phyloP scores from a whole-genome alignment of 2,797 vertebrate genomes.

The Onychomys leucogaster region DNA sequence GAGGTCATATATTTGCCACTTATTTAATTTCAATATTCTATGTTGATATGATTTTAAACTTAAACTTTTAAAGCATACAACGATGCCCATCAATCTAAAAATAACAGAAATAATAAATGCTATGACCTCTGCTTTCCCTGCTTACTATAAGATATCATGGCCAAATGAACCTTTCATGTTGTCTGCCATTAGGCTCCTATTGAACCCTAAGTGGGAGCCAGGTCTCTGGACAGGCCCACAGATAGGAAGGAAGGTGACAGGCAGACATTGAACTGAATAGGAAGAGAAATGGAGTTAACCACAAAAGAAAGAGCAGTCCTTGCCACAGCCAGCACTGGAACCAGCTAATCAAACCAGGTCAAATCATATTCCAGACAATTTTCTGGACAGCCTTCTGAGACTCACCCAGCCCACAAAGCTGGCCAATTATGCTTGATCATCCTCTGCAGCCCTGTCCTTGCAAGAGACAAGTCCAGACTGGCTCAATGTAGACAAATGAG shows the following conservation, averaged over 20 bases:
- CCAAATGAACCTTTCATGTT: neutral
- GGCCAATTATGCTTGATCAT: conserved; percentile 65
- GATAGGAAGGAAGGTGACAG: neutral
- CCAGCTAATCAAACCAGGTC: conserved; percentile 28
- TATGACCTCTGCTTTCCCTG: neutral
- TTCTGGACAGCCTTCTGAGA: conserved; percentile 65
- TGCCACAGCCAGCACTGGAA: neutral
- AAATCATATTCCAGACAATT: conserved; percentile 48
- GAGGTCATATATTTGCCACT: neutral
- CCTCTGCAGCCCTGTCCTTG: conserved; percentile 58
- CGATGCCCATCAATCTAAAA: neutral
- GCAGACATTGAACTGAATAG: neutral
- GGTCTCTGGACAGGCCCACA: neutral
- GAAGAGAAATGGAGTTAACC: neutral
- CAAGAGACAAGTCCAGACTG: conserved; percentile 65
- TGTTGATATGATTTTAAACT: neutral
- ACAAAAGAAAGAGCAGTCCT: neutral
- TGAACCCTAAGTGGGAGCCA: neutral
- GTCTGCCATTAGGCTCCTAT: neutral
- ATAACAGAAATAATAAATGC: neutral
- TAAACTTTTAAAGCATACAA: neutral
- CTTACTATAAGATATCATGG: neutral
- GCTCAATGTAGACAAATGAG: conserved; percentile 70
- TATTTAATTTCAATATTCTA: neutral
- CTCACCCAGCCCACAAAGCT: conserved; percentile 43